A percentile compares a stretch with the other conserved stretches of the same genome.
phyloP scores from a whole-genome alignment of 1,140 invertebrate species.

The Cydia amplana region DNA sequence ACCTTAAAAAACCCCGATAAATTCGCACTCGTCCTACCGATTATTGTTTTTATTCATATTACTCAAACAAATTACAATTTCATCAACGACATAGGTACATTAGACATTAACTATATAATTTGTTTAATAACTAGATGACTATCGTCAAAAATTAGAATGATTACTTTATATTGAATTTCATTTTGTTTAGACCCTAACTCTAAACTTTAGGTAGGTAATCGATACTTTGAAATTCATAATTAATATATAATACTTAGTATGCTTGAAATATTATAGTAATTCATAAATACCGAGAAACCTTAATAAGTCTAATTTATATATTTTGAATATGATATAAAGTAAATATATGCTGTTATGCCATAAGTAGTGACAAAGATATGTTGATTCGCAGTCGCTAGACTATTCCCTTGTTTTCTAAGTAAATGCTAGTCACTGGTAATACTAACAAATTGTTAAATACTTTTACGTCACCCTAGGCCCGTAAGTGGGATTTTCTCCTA shows the following conservation, averaged over 20 bases:
- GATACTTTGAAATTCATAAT: background rate
- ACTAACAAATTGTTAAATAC: background rate
- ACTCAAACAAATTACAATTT: background rate
- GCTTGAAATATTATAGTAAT: background rate
- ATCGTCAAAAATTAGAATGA: too few relatives aligned
- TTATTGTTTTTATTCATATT: background rate
- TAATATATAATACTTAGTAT: background rate
- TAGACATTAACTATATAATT: background rate
- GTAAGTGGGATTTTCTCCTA: too few relatives aligned
- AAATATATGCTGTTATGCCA: background rate
- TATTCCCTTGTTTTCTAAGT: background rate
- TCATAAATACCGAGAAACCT: background rate
- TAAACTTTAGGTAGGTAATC: too few relatives aligned
- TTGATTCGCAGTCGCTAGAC: background rate
- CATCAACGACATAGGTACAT: background rate
- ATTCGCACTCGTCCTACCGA: background rate
- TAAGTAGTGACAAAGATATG: slow-evolving; percentile 3
- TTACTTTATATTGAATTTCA: too few relatives aligned
- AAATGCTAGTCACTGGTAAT: slow-evolving; percentile 1
- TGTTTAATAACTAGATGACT: background rate
- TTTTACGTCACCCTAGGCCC: too few relatives aligned
- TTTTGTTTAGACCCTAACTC: too few relatives aligned
- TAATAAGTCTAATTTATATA: background rate
- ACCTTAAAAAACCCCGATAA: background rate
- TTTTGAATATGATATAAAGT: background rate